Base-by-base conservation (phyloP, 2,888 invertebrate genomes). In the Nymphalis urticae region DNA sequence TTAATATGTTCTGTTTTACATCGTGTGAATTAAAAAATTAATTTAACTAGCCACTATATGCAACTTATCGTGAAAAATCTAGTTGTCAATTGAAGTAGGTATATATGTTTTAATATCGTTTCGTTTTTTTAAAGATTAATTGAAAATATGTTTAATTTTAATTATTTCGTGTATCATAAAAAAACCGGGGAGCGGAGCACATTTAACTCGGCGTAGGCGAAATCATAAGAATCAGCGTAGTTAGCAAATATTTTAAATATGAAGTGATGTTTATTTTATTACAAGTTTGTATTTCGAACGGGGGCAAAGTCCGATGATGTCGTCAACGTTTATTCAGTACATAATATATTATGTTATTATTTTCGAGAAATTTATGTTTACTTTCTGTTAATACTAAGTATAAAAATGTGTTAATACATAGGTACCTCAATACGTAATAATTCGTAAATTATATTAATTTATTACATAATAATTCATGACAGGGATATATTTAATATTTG, bases 251-350 rank as follows among this genome's bases (percentile, higher is more conserved):
- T 17, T 19, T 19, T 50, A 8, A 50, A 50, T 50, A 50, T 50
- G 17, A 50, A 50, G 19, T 19, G 27, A 32, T 21, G 36, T 50
- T 24, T 65, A 21, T 59, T 59, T 21, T 50, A 21, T 59, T 65
- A 50, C 59, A 59, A 48, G 59, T 58, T 48, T 59, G 19, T 48
- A 59, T 50, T 47, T 42, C 42, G 10, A 56, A 50, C 42, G 68
- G 59, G 63, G 59, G 53, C 60, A 68, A 64, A 68, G 63, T 68
- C 60, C 60, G 17, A 19, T 9, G 50, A 42, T 50, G 48, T 51
- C 63, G 47, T 62, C 66, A 66, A 36, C 59, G 36, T 36, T 59
- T 59, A 65, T 36, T 56, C 54, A 56, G 58, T 48, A 21, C 36
- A 6, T 32, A 32, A 32, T 32, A 32, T 32, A 32, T 32, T 32